These are phyloP conservation scores for Euura lappo DNA, from an alignment of 1,140 invertebrate genomes.

Conservation along the genomic window DNA sequence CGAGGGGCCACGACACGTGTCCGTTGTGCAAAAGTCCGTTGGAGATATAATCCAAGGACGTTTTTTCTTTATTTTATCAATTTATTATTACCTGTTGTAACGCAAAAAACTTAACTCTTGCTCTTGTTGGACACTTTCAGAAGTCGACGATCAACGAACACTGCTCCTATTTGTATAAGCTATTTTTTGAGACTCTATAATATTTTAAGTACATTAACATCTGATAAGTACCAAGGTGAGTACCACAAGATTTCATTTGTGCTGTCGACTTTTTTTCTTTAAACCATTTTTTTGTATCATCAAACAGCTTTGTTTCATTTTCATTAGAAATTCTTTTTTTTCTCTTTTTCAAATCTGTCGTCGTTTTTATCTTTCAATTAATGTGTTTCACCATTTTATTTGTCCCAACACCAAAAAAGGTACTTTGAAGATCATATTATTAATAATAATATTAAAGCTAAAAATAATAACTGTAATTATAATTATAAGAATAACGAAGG, in stretches of 20 bases:
- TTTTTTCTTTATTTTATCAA: too few relatives aligned
- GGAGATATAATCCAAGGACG: too few relatives aligned
- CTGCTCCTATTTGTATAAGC: not conserved
- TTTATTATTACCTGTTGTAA: too few relatives aligned
- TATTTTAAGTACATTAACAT: not conserved
- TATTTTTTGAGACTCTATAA: not conserved
- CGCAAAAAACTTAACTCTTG: too few relatives aligned
- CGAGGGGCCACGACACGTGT: conserved; percentile 74
- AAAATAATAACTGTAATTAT: not conserved
- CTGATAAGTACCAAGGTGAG: not conserved
- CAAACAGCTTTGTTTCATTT: not conserved
- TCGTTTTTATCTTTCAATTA: not conserved
- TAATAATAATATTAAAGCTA: not conserved
- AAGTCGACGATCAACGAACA: conserved; percentile 78
- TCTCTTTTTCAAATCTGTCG: not conserved
- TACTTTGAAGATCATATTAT: not conserved
- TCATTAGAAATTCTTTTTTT: not conserved
- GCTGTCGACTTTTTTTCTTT: not conserved
- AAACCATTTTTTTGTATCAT: not conserved
- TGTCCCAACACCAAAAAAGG: not conserved
- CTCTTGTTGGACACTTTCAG: too few relatives aligned
- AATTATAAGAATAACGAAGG: not conserved
- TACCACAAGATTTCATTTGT: not conserved
- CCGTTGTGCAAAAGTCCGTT: conserved; percentile 90
- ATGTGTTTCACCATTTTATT: not conserved